Evolutionary conservation across 1,140 invertebrate species (phyloP), one percentile per base, ranked within the genome.

Genomic region (Cecropterus lyciades): DNA sequence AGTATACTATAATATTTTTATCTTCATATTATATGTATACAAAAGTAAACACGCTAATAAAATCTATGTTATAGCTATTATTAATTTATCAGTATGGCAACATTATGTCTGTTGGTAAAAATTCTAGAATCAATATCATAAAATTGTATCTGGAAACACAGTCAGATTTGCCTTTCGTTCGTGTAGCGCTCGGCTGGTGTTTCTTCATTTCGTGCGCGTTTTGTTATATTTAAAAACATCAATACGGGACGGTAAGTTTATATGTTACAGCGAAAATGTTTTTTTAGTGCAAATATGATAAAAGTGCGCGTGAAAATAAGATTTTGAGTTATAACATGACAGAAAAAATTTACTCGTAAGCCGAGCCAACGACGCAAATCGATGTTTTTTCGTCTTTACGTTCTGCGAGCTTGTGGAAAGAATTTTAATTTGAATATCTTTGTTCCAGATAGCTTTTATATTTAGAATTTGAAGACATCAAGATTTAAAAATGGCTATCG

Each of bases 401-500:
- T 33, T 33, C 67, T 43, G 46, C 70, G 67, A 71, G 69, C 48
- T 52, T 69, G 60, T 73, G 53, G 43, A 67, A 68, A 73, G 64
- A 40, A 15, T 56, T 71, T 46, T 78, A 33, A 52, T 37, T 53
- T 37, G 10, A 17, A 51, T 30, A 27, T 48, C 72, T 74, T 85
- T 88, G 72, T 89, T 89, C 16, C 74, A 89, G 86, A 69, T 79
- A 57, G 30, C 64, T 67, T 76, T 70, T 60, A 53, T 70, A 64
- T 60, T 68, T 64, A 65, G 57, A 78, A 69, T 49, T 67, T 40
- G 30, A 42, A 52, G 33, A 81, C 73, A 67, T 66, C 59, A 70
- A 69, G 45, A 67, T 57, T 56, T 62, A 55, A 93, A 92, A 88
- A 93, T 96, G 95, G 95, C 95, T 91, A 77, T 91, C 67, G 95